These are phyloP conservation scores for Limosa lapponica DNA, from an alignment of 2,797 vertebrate species.

Conservation along the genomic window DNA sequence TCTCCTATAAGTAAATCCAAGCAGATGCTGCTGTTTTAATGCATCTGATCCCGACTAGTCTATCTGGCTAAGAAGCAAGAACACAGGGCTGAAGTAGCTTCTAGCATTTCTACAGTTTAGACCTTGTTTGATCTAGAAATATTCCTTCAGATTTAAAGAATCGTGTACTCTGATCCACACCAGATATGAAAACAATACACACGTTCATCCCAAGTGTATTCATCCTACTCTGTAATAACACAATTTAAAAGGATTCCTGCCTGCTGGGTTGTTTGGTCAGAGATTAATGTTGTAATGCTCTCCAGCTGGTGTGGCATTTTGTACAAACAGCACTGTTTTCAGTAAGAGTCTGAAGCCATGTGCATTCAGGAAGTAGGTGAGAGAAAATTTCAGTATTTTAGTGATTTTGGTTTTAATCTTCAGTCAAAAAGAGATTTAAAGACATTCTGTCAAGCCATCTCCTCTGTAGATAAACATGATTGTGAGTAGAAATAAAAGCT, in stretches of 20 bases:
- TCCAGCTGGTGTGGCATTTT: not conserved
- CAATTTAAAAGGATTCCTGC: not conserved
- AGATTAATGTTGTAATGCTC: not conserved
- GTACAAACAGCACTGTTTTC: not conserved
- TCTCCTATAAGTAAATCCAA: not conserved
- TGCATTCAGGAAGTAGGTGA: not conserved
- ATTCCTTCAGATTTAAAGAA: not conserved
- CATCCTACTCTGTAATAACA: not conserved
- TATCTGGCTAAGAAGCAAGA: not conserved
- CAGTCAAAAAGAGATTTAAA: not conserved
- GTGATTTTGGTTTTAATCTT: not conserved
- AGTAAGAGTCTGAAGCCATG: not conserved
- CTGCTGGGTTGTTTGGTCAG: not conserved
- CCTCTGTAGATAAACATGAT: not conserved
- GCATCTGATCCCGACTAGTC: not conserved
- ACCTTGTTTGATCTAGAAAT: not conserved
- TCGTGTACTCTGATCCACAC: not conserved
- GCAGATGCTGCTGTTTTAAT: not conserved
- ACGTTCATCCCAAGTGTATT: not conserved
- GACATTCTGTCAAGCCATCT: not conserved
- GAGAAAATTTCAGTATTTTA: not conserved
- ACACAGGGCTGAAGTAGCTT: not conserved
- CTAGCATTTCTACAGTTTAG: not conserved
- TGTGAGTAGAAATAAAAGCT: not conserved
- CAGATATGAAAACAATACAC: not conserved